Conservation (phyloP, 2,888 invertebrate genomes). For the Ischnus inquisitorius region DNA sequence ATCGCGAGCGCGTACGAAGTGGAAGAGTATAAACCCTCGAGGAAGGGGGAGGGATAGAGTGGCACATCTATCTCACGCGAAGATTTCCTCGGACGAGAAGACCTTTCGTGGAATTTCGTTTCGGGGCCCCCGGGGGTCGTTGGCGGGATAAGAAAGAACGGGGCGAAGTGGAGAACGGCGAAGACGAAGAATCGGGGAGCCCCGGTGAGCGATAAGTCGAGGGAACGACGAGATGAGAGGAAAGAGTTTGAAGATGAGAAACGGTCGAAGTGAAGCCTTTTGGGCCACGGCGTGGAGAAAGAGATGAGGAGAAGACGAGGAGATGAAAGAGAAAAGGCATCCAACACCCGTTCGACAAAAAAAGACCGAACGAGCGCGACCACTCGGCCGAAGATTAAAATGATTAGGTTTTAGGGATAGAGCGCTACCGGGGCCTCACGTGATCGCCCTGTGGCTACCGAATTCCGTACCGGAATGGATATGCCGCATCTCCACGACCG, state of each 20-base stretch:
- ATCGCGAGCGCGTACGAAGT: neutral
- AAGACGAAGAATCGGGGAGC: conserved; percentile 35
- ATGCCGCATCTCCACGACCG: conserved; percentile 83
- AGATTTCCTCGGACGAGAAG: conserved; percentile 73
- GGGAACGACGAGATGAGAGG: conserved; percentile 39
- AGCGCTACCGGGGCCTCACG: conserved; percentile 79
- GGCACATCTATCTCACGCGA: conserved; percentile 49
- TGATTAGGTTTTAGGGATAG: conserved; percentile 80
- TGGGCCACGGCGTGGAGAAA: neutral
- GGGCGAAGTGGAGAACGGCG: conserved; percentile 33
- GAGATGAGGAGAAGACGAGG: neutral
- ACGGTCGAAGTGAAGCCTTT: conserved; percentile 10
- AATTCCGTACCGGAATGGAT: conserved; percentile 86
- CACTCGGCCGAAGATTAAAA: conserved; percentile 78
- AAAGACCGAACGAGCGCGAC: conserved; percentile 65
- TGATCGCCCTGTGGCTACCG: conserved; percentile 82
- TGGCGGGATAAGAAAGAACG: conserved; percentile 38
- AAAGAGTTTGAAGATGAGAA: conserved; percentile 46
- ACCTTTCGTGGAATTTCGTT: conserved; percentile 75
- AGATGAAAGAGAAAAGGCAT: conserved; percentile 27
- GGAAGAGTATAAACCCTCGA: conserved; percentile 5
- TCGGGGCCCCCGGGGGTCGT: conserved; percentile 61
- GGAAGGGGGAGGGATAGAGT: conserved; percentile 31
- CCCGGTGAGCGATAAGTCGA: conserved; percentile 28
- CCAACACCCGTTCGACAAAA: conserved; percentile 72